phyloP scores from a whole-genome alignment of 2,888 invertebrate genomes.

The Hipparchia sbordonii region DNA sequence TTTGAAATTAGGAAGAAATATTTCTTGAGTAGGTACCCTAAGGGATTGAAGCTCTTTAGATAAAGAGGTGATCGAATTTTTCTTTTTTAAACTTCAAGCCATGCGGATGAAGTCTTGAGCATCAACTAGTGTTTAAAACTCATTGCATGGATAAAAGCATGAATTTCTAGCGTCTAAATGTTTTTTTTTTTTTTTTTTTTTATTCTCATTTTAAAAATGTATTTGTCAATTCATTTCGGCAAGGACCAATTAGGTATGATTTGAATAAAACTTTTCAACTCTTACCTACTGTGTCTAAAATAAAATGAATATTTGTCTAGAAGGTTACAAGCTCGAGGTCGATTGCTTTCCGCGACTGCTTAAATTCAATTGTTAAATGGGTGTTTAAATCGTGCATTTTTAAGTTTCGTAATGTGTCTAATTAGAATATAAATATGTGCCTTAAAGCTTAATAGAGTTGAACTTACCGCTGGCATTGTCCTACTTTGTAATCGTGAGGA shows the following conservation, averaged over 20 bases:
- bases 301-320: constrained; percentile 47
- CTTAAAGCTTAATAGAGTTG: constrained; percentile 31
- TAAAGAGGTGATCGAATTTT: too few relatives aligned
- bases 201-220: too few relatives aligned
- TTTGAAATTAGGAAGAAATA: too few relatives aligned
- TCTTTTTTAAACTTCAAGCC: too few relatives aligned
- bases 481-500: constrained; percentile 31
- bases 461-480: constrained; percentile 62
- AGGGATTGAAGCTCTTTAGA: too few relatives aligned
- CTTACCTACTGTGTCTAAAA: constrained; percentile 45
- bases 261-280: constrained; percentile 41
- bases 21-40: too few relatives aligned
- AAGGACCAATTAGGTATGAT: constrained; percentile 25
- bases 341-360: constrained; percentile 43
- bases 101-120: too few relatives aligned
- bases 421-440: neutral
- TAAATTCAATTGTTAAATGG: constrained; percentile 38
- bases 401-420: constrained; percentile 13
- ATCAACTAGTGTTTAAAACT: neutral
- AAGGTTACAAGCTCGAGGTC: constrained; percentile 53
- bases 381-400: constrained; percentile 35
- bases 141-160: neutral
- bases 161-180: neutral
- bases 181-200: too few relatives aligned
- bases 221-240: constrained; percentile 18